Conservation (phyloP, 2,888 invertebrate genomes). For the Dione juno region DNA sequence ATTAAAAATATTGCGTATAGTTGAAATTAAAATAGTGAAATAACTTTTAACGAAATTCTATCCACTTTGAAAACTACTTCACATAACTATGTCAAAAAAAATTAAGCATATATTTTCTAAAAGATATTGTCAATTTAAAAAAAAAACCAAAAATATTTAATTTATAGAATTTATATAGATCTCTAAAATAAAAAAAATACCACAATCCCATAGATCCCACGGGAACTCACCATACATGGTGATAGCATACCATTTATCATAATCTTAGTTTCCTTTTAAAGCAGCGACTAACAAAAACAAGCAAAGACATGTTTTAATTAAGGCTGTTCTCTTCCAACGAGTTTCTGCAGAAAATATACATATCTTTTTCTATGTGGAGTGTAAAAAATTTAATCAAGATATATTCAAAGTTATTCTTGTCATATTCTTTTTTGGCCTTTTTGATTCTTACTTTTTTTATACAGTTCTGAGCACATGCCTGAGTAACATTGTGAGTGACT, state of each 20-base stretch:
- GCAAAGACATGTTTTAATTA: conserved; percentile 17
- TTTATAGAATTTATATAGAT: neutral
- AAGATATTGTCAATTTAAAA: too few relatives aligned
- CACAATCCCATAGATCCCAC: neutral
- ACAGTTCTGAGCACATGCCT: too few relatives aligned
- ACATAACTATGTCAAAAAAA: too few relatives aligned
- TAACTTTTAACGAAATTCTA: too few relatives aligned
- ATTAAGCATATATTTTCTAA: too few relatives aligned
- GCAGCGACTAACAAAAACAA: neutral
- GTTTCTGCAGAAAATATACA: neutral
- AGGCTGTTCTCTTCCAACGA: conserved; percentile 14
- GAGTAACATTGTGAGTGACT: too few relatives aligned
- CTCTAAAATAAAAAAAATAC: neutral
- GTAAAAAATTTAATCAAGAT: conserved; percentile 2
- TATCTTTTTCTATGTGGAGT: neutral
- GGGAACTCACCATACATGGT: conserved; percentile 3
- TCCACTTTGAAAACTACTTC: too few relatives aligned
- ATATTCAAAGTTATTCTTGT: too few relatives aligned
- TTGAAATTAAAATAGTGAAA: too few relatives aligned
- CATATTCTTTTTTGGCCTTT: too few relatives aligned
- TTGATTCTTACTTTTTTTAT: too few relatives aligned
- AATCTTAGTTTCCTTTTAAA: neutral
- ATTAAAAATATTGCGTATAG: too few relatives aligned
- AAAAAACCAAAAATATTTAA: neutral
- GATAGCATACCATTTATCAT: conserved; percentile 2